phyloP scores from a whole-genome alignment of 2,888 invertebrate species.

The Drosophila mulleri region DNA sequence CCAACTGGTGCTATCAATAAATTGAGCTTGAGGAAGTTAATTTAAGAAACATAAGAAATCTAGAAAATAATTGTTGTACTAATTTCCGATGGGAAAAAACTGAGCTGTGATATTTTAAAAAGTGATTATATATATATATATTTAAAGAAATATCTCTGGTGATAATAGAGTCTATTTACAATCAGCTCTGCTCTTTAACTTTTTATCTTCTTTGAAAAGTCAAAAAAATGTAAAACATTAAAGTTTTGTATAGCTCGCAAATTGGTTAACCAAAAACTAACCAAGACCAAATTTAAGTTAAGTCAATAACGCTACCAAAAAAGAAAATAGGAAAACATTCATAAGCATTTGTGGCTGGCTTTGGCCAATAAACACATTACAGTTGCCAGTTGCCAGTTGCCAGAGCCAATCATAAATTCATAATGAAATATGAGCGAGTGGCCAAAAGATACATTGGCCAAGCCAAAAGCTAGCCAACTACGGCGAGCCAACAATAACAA shows the following conservation, averaged over 20 bases:
- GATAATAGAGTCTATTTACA: no score
- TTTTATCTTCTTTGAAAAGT: no score
- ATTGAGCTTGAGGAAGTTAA: not conserved
- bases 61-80: no score
- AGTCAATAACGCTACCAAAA: conserved; percentile 21
- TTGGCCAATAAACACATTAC: conserved; percentile 77
- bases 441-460: conserved; percentile 43
- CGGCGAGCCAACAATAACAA: conserved; percentile 13
- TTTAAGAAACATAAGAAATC: not conserved
- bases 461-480: conserved; percentile 35
- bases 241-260: not conserved
- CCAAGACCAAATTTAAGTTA: conserved; percentile 29
- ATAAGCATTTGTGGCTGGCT: conserved; percentile 54
- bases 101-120: no score
- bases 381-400: conserved; percentile 55
- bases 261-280: conserved; percentile 8
- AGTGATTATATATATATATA: no score
- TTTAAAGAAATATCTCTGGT: no score
- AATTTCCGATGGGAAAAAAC: no score
- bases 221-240: not conserved
- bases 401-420: conserved; percentile 81
- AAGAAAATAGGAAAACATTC: conserved; percentile 23
- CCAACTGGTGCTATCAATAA: conserved; percentile 13
- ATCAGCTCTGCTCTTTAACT: no score
- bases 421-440: conserved; percentile 78